Base-by-base conservation (phyloP, 2,113 vertebrate species). In the Sylvia atricapilla region DNA sequence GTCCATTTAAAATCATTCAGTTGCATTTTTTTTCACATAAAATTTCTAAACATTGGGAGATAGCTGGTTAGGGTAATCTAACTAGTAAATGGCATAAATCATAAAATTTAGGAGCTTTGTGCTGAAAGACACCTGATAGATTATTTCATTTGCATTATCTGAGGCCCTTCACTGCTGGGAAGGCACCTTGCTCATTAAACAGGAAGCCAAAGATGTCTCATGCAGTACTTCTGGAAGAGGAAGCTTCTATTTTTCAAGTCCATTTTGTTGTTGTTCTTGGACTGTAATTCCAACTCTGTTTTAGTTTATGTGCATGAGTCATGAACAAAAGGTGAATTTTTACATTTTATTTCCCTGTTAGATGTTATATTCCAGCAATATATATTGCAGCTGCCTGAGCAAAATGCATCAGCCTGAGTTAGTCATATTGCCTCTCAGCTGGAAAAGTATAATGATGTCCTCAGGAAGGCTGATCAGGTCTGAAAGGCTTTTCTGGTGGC, bases 281-380 rank as follows among this genome's bases (percentile, higher is more conserved):
- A 70, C 47, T 95, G 62, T 83, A 89, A 83, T 83, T 79, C 90
- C 90, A 56, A 7, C 13, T 44, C 25, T 37, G 31, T 87, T 75
- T 87, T 77, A n/a, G 33, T 74, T 93, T 95, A 93, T 50, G 73
- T 66, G 56, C 41, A 25, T 90, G 94, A 90, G 55, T 79, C 59
- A 52, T 3, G 12, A 91, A 66, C 77, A 86, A 89, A 80, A 83
- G 83, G 7, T 60, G 53, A 46, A 50, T 78, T 95, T 95, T 90
- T 74, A 50, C 22, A 47, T 66, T 89, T 87, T 68, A 89, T 79
- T 93, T 93, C 59, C 49, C 74, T 44, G 52, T 62, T 84, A 74
- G 74, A n/a, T 56, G 35, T 52, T 82, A 15, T 63, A 64, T 28
- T 30, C 31, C 37, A 56, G 25, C 25, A 30, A 53, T 83, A 62